Evolutionary conservation across 2,113 vertebrate species (phyloP).

Genomic region (Cynopterus brachyotis): DNA sequence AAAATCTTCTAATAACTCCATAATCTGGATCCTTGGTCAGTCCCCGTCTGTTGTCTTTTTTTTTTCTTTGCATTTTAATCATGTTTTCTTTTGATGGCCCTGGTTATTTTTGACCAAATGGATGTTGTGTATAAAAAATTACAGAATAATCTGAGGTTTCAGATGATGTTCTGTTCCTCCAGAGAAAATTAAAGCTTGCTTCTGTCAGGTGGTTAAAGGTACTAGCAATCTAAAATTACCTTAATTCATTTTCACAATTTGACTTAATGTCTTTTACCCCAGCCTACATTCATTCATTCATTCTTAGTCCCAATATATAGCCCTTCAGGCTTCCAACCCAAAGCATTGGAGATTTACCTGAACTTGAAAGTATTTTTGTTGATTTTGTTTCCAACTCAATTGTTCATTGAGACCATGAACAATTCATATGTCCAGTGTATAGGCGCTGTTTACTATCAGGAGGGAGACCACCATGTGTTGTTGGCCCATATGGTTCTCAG

Average conservation of each 20-base stretch:
- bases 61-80: not conserved
- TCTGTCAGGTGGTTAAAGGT: not conserved
- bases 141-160: not conserved
- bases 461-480: not conserved
- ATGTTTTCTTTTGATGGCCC: not conserved
- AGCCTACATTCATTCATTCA: not conserved
- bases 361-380: not conserved
- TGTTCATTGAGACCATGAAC: not conserved
- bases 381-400: not conserved
- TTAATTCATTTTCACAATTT: conserved; percentile 32
- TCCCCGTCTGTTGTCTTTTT: not conserved
- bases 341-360: not conserved
- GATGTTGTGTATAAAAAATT: not conserved
- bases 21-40: not conserved
- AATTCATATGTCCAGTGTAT: not conserved
- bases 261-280: not conserved
- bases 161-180: not conserved
- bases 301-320: not conserved
- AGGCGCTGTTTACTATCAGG: not conserved
- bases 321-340: not conserved
- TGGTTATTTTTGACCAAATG: not conserved
- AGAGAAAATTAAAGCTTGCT: not conserved
- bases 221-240: not conserved
- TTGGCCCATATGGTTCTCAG: not conserved
- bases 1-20: not conserved